Conservation (phyloP, 2,888 invertebrate species). For the Odontomyia ornata region DNA sequence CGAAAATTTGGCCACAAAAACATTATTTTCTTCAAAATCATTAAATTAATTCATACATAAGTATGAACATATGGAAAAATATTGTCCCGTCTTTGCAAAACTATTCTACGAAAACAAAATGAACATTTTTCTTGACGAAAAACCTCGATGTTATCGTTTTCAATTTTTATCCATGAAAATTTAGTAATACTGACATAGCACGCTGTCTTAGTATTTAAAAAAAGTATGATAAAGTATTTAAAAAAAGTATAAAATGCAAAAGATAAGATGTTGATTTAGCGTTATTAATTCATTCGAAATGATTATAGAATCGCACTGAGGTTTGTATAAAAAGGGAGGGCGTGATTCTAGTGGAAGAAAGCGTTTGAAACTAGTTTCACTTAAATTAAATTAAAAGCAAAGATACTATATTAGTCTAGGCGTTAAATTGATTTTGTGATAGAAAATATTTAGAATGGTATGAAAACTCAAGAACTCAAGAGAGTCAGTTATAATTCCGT, state of each 20-base stretch:
- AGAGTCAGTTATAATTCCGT: too few relatives aligned
- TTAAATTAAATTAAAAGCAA: too few relatives aligned
- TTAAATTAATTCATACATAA: background rate
- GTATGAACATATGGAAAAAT: background rate
- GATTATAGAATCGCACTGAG: too few relatives aligned
- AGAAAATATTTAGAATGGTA: too few relatives aligned
- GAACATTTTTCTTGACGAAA: constrained; percentile 29
- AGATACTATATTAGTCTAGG: too few relatives aligned
- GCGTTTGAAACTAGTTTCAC: too few relatives aligned
- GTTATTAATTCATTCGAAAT: background rate
- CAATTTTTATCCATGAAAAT: background rate
- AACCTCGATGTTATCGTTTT: constrained; percentile 23
- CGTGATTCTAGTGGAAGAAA: too few relatives aligned
- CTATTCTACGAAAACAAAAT: constrained; percentile 14
- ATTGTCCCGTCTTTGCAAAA: background rate
- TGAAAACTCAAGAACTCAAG: too few relatives aligned
- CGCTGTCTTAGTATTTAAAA: too few relatives aligned
- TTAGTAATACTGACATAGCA: background rate
- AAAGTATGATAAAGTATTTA: background rate
- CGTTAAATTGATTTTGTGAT: too few relatives aligned
- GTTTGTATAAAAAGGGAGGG: too few relatives aligned
- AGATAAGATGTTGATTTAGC: background rate
- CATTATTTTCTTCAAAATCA: background rate
- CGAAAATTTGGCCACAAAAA: too few relatives aligned
- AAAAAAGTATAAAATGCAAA: background rate